Conservation (phyloP, 2,888 invertebrate species). For the Ophioninae sp. region DNA sequence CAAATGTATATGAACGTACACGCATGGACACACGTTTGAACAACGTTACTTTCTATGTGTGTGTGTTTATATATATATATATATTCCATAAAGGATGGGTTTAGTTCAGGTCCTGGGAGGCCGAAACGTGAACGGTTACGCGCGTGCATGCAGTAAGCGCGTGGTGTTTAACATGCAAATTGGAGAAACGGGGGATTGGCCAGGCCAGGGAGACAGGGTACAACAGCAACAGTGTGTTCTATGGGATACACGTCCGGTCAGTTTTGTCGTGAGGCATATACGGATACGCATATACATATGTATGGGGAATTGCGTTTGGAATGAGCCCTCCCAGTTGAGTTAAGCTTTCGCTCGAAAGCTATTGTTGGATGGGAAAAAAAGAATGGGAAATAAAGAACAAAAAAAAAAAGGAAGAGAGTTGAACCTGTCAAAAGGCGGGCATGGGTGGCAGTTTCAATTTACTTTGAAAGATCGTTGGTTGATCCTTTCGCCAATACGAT, state of each 20-base stretch:
- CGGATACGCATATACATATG: slow-evolving; percentile 2
- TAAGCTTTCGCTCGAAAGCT: neutral
- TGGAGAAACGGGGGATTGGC: slow-evolving; percentile 77
- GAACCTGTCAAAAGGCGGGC: neutral
- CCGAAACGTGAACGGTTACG: slow-evolving; percentile 59
- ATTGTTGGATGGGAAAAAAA: neutral
- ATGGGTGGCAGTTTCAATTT: neutral
- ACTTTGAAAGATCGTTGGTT: neutral
- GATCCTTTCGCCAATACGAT: neutral
- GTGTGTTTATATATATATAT: slow-evolving; percentile 9
- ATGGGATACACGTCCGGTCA: slow-evolving; percentile 60
- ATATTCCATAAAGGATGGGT: slow-evolving; percentile 51
- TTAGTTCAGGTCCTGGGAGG: slow-evolving; percentile 60
- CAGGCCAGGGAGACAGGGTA: slow-evolving; percentile 59
- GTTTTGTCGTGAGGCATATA: slow-evolving; percentile 25
- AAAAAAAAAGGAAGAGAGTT: no score
- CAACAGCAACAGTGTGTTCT: slow-evolving; percentile 60
- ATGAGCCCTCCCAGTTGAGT: neutral
- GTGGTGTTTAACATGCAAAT: slow-evolving; percentile 79
- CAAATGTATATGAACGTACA: slow-evolving; percentile 13
- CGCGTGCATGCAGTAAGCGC: slow-evolving; percentile 52
- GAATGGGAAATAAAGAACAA: neutral
- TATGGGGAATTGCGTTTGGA: slow-evolving; percentile 47
- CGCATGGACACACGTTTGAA: slow-evolving; percentile 53
- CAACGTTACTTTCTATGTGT: neutral